Conservation (phyloP, 1,140 invertebrate genomes). For the Papilio aristodemus region DNA sequence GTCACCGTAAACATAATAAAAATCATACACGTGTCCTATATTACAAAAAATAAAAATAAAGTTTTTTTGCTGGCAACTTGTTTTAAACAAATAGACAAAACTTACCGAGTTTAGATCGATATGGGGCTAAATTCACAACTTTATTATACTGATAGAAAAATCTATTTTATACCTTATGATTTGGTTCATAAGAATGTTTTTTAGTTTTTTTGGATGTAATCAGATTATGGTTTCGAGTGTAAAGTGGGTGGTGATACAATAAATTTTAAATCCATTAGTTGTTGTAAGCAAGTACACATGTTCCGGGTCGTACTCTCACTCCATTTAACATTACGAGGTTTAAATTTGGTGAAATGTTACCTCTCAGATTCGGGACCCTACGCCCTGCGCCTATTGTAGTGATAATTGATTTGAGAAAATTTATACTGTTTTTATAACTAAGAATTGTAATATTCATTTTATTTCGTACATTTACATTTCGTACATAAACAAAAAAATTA, state of each 20-base stretch:
- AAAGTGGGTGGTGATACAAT: constrained; percentile 72
- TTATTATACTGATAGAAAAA: not conserved
- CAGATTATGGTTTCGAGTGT: constrained; percentile 26
- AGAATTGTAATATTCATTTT: not conserved
- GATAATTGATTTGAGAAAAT: constrained; percentile 49
- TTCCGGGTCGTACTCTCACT: constrained; percentile 65
- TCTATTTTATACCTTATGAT: constrained; percentile 17
- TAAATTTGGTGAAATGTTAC: constrained; percentile 76
- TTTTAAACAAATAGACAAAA: constrained; percentile 14
- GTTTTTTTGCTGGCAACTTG: not conserved
- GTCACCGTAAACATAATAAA: constrained; percentile 27
- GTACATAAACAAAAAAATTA: constrained; percentile 31
- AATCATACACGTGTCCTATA: constrained; percentile 32
- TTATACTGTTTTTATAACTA: constrained; percentile 29
- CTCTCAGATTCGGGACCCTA: constrained; percentile 57
- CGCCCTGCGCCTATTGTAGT: constrained; percentile 48
- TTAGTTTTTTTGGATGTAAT: constrained; percentile 22
- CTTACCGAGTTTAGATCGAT: constrained; percentile 13
- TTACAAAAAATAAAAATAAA: constrained; percentile 31
- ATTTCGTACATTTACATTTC: too few species aligned
- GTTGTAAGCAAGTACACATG: constrained; percentile 73
- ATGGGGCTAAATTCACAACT: not conserved
- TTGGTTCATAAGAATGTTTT: constrained; percentile 20
- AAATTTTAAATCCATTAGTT: constrained; percentile 80
- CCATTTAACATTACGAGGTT: constrained; percentile 79